Percentiles rank a stretch among this genome's conserved stretches.
Conservation (phyloP, 2,888 invertebrate species). For the Netelia inedita region DNA sequence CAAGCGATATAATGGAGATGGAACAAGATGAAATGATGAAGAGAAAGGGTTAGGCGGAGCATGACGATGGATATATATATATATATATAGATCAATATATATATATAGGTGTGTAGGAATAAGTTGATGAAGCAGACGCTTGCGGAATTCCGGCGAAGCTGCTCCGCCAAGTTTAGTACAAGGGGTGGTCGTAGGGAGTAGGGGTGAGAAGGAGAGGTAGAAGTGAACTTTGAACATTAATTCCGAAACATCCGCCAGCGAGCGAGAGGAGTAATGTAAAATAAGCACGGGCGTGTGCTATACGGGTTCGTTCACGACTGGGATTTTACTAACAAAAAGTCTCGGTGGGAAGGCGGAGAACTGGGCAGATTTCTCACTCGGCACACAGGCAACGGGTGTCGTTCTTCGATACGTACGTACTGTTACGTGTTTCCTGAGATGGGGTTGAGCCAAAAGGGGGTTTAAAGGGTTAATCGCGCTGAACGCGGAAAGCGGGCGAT, state of each 20-base stretch:
- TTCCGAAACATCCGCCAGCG: constrained; percentile 78
- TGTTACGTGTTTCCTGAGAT: constrained; percentile 25
- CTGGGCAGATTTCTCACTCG: constrained; percentile 33
- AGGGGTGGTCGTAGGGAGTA: constrained; percentile 51
- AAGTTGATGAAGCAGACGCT: constrained; percentile 28
- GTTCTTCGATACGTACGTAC: constrained; percentile 24
- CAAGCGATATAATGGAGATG: constrained; percentile 65
- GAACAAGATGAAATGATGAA: constrained; percentile 64
- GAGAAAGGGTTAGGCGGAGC: constrained; percentile 55
- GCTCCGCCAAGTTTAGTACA: constrained; percentile 50
- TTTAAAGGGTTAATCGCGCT: constrained; percentile 68
- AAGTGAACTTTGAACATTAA: constrained; percentile 79
- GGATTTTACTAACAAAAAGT: constrained; percentile 70
- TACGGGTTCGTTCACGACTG: constrained; percentile 66
- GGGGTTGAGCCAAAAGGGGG: constrained; percentile 19
- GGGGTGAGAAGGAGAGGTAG: constrained; percentile 63
- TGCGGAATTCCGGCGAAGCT: constrained; percentile 62
- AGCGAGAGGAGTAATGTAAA: constrained; percentile 62
- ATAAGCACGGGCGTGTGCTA: constrained; percentile 67
- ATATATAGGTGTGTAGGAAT: not conserved
- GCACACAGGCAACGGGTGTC: constrained; percentile 11
- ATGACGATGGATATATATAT: constrained; percentile 28
- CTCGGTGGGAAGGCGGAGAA: constrained; percentile 31
- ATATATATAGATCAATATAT: constrained; percentile 6
- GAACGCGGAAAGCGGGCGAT: constrained; percentile 35